Evolutionary conservation across 1,140 invertebrate genomes (phyloP).

Genomic region (Lepidurus apus): DNA sequence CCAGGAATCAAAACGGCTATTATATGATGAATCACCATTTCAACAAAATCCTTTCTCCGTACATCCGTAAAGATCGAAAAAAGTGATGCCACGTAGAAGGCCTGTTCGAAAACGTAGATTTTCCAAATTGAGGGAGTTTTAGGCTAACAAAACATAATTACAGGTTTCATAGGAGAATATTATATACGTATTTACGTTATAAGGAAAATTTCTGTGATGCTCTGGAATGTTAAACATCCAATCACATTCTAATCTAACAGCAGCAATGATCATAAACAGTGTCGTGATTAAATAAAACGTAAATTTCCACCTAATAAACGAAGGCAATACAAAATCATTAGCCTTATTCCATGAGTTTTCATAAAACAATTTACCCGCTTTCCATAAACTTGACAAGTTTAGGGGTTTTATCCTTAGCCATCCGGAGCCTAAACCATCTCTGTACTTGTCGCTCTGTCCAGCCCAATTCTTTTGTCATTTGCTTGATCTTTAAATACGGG

Average conservation of each 20-base stretch:
- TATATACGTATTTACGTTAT: neutral
- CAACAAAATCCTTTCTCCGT: slow-evolving; percentile 25
- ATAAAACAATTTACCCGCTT: neutral
- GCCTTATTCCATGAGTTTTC: neutral
- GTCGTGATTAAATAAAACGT: neutral
- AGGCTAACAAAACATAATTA: neutral
- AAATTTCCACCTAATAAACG: slow-evolving; percentile 8
- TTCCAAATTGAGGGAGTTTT: neutral
- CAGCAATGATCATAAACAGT: slow-evolving; percentile 6
- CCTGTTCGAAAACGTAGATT: neutral
- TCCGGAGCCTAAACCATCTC: slow-evolving; percentile 19
- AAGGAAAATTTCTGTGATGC: neutral
- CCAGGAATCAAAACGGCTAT: neutral
- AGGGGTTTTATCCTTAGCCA: neutral
- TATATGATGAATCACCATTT: slow-evolving; percentile 26
- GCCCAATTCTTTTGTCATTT: slow-evolving; percentile 16
- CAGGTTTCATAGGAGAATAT: neutral
- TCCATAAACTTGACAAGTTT: slow-evolving; percentile 27
- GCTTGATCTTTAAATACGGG: neutral
- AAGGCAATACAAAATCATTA: neutral
- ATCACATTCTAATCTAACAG: slow-evolving; percentile 12
- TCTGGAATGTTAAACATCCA: neutral
- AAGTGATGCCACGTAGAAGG: neutral
- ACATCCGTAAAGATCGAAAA: slow-evolving; percentile 26
- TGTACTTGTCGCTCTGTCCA: slow-evolving; percentile 23